Evolutionary conservation across 2,888 invertebrate species (phyloP).

Genomic region (Watsonalla binaria): DNA sequence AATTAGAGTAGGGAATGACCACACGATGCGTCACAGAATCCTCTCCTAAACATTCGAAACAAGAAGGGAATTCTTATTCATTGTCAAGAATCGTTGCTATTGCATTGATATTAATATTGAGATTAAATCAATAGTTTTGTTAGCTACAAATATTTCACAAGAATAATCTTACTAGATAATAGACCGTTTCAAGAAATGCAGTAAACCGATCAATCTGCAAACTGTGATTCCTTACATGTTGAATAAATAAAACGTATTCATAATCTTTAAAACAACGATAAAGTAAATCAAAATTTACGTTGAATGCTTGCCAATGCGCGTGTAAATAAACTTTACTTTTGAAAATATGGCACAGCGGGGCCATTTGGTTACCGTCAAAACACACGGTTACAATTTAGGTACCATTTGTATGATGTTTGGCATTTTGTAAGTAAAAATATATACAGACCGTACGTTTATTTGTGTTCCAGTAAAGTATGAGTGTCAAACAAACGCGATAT

Average conservation of each 20-base stretch:
- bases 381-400: conserved; percentile 11
- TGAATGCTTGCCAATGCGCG: conserved; percentile 42
- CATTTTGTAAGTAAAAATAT: background rate
- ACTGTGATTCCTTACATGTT: background rate
- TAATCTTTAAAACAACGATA: conserved; percentile 14
- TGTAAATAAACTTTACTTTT: conserved; percentile 32
- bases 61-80: too few relatives aligned
- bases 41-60: too few relatives aligned
- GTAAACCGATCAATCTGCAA: too few relatives aligned
- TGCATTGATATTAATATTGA: too few relatives aligned
- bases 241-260: background rate
- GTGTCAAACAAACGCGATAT: conserved; percentile 16
- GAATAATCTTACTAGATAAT: too few relatives aligned
- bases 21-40: background rate
- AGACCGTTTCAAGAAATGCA: too few relatives aligned
- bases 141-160: too few relatives aligned
- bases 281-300: conserved; percentile 40
- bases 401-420: conserved; percentile 9
- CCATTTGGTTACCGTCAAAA: conserved; percentile 21
- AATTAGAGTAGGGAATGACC: background rate
- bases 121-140: too few relatives aligned
- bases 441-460: background rate
- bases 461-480: conserved; percentile 8
- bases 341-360: conserved; percentile 18
- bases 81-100: too few relatives aligned